phyloP scores from a whole-genome alignment of 2,888 invertebrate species.

The Nasonovia ribisnigri region DNA sequence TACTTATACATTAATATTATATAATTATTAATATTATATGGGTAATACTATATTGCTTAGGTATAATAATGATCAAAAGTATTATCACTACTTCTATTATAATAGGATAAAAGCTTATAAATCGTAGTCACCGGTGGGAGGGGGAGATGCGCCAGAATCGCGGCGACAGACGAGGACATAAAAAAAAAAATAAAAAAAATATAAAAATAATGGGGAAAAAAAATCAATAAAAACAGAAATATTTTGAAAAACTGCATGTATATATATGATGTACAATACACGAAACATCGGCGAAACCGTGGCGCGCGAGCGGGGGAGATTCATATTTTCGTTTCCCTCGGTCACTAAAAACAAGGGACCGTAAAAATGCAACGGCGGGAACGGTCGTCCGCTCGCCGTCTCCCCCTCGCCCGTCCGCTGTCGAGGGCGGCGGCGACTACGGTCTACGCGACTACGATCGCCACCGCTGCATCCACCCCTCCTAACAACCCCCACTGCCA shows the following conservation, averaged over 20 bases:
- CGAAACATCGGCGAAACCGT: background rate
- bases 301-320: background rate
- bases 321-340: slow-evolving; percentile 59
- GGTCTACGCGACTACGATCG: background rate
- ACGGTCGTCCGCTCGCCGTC: background rate
- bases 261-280: background rate
- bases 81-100: background rate
- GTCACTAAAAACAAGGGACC: slow-evolving; percentile 63
- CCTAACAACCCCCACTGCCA: background rate
- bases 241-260: slow-evolving; percentile 33
- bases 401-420: background rate
- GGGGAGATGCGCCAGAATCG: background rate
- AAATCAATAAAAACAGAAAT: slow-evolving; percentile 53
- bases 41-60: background rate
- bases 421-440: background rate
- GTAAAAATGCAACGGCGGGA: slow-evolving; percentile 60
- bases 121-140: background rate
- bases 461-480: background rate
- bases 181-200: slow-evolving; percentile 29
- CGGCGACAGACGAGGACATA: slow-evolving; percentile 36
- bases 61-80: background rate
- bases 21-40: background rate
- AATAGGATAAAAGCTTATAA: background rate
- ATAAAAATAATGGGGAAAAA: slow-evolving; percentile 35
- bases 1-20: background rate